Conservation (phyloP, 1,140 invertebrate genomes). For the Matsumurasca onukii region DNA sequence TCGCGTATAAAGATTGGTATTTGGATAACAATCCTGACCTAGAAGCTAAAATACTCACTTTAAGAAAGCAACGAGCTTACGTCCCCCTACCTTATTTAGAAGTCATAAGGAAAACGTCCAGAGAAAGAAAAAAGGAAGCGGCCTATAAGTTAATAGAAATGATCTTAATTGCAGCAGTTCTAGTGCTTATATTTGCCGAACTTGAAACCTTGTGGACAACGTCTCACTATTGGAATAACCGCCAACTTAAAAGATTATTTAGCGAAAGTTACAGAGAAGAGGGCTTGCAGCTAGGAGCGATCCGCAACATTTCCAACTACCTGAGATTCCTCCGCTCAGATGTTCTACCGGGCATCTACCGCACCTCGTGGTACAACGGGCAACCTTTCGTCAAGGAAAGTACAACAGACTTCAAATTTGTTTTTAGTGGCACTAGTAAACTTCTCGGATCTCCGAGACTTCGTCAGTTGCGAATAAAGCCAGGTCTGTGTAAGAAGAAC, state of each 20-base stretch:
- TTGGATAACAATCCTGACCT: not conserved
- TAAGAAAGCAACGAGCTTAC: not conserved
- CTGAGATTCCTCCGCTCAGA: not conserved
- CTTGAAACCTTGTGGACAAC: slow-evolving; percentile 5
- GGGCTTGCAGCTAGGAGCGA: not conserved
- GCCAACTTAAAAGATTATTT: not conserved
- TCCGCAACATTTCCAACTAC: not conserved
- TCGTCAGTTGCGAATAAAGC: not conserved
- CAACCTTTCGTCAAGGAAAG: not conserved
- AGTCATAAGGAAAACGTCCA: not conserved
- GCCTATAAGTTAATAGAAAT: not conserved
- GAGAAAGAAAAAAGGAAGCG: not conserved
- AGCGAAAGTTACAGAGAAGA: not conserved
- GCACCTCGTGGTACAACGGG: not conserved
- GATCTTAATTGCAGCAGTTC: not conserved
- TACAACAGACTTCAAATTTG: not conserved
- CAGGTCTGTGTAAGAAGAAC: not conserved
- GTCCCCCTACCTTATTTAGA: not conserved
- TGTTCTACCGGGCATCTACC: not conserved
- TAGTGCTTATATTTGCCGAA: not conserved
- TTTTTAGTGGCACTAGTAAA: not conserved
- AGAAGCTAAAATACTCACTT: not conserved
- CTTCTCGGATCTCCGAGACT: not conserved
- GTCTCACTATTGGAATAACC: not conserved
- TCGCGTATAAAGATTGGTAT: not conserved